Conservation (phyloP, 2,113 vertebrate genomes). For the Eurystomus gularis region DNA sequence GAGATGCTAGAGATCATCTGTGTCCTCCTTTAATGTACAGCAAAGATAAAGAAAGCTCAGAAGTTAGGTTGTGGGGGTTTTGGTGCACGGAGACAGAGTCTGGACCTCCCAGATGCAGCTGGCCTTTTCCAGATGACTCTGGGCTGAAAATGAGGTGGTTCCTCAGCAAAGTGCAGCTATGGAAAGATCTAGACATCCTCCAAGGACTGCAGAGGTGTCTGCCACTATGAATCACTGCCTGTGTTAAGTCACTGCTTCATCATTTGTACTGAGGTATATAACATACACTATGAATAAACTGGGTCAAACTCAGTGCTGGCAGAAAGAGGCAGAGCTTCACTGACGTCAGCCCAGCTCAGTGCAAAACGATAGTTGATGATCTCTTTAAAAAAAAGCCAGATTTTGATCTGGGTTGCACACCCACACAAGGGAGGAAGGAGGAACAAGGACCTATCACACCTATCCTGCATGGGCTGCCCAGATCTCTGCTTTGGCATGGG, state of each 20-base stretch:
- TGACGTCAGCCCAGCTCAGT: neutral
- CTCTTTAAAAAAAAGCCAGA: neutral
- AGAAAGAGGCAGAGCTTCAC: neutral
- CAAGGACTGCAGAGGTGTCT: conserved; percentile 34
- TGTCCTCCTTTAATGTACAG: neutral
- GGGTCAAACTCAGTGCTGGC: conserved; percentile 13
- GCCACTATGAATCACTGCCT: conserved; percentile 38
- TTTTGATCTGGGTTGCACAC: neutral
- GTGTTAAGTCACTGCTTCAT: conserved; percentile 28
- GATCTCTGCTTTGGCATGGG: neutral
- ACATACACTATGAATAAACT: conserved; percentile 14
- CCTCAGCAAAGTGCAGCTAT: neutral
- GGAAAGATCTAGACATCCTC: conserved; percentile 25
- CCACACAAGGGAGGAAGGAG: neutral
- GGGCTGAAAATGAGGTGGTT: neutral
- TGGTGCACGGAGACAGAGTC: neutral
- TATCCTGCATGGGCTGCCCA: neutral
- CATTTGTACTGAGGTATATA: conserved; percentile 6
- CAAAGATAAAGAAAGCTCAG: neutral
- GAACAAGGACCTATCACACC: neutral
- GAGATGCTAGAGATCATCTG: conserved; percentile 26
- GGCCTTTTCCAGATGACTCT: neutral
- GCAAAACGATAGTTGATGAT: neutral
- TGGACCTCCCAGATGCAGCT: neutral
- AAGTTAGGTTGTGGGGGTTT: neutral